Conservation (phyloP, 2,888 invertebrate species). For the Coremacera marginata region DNA sequence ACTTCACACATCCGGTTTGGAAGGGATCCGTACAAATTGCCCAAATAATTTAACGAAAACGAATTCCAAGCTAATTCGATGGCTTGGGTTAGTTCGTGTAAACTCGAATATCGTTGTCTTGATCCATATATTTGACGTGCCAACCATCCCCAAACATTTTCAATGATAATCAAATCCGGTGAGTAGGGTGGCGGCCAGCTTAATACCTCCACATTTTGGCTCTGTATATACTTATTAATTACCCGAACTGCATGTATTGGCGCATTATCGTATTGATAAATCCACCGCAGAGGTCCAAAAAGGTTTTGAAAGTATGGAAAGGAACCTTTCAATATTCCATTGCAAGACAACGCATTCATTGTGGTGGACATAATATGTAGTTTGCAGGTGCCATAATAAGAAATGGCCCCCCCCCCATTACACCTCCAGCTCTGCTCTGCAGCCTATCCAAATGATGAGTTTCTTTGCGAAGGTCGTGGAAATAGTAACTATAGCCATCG, state of each 20-base stretch:
- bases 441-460: constrained; percentile 11
- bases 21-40: too few relatives aligned
- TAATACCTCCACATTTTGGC: too few relatives aligned
- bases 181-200: neutral
- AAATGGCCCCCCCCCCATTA: constrained; percentile 29
- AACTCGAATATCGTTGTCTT: too few relatives aligned
- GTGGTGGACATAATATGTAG: too few relatives aligned
- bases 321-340: neutral
- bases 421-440: constrained; percentile 29
- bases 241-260: neutral
- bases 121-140: too few relatives aligned
- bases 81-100: too few relatives aligned
- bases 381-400: constrained; percentile 2
- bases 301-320: neutral
- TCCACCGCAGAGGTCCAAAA: neutral
- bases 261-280: neutral
- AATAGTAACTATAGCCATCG: constrained; percentile 39
- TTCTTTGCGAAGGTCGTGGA: constrained; percentile 39
- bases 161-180: neutral
- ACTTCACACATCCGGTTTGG: too few relatives aligned
- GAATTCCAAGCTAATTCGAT: too few relatives aligned
- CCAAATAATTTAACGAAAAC: too few relatives aligned
- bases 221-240: too few relatives aligned
- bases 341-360: neutral
- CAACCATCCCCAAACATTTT: neutral